Evolutionary conservation across 2,113 vertebrate species (phyloP).

Genomic region (Poeciliopsis occidentalis): DNA sequence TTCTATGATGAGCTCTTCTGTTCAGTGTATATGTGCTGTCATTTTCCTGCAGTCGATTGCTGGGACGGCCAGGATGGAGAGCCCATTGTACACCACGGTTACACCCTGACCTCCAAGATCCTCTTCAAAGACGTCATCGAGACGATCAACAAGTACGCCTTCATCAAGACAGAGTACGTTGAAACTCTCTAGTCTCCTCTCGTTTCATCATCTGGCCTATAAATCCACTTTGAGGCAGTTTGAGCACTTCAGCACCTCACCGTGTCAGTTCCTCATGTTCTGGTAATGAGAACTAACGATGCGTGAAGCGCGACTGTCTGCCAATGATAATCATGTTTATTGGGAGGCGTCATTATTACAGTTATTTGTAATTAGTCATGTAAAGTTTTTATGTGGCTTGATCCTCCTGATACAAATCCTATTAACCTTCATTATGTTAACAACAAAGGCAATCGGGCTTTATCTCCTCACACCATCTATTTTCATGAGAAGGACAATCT

Average conservation of each 20-base stretch:
- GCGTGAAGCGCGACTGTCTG: not conserved
- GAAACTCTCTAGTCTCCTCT: not conserved
- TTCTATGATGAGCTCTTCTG: not conserved
- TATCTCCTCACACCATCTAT: no score
- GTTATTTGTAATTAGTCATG: no score
- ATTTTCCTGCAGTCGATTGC: constrained; percentile 87
- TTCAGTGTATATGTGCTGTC: not conserved
- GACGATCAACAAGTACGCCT: constrained; percentile 97
- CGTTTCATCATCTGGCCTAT: not conserved
- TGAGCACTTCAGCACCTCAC: not conserved
- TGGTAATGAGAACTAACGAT: not conserved
- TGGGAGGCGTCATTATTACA: no score
- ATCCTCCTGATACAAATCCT: not conserved
- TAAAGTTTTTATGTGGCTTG: not conserved
- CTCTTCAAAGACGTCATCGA: constrained; percentile 97
- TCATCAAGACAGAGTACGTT: constrained; percentile 92
- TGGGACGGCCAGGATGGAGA: constrained; percentile 97
- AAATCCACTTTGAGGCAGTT: not conserved
- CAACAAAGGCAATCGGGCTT: no score
- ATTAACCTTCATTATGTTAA: not conserved
- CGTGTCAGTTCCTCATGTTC: not conserved
- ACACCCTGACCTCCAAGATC: constrained; percentile 98
- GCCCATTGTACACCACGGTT: constrained; percentile 96
- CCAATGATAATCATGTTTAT: no score
- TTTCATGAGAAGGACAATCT: no score